Base-by-base conservation (phyloP, 2,888 invertebrate genomes). In the Selenia dentaria region DNA sequence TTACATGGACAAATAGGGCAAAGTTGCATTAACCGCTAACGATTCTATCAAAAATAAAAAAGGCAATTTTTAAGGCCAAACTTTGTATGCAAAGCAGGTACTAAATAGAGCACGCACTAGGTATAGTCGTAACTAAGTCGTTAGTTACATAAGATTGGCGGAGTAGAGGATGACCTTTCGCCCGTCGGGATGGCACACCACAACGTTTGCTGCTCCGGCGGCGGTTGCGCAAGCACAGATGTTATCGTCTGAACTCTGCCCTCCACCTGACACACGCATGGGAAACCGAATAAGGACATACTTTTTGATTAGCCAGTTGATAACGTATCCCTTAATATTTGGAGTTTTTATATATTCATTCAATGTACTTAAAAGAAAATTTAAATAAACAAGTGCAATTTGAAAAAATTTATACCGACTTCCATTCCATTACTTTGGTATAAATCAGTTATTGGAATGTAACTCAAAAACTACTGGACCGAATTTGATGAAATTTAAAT, bases 111-210 rank as follows among this genome's bases (percentile, higher is more conserved):
- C 46, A 59, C 24, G 52, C 48, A 48, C 62, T 62, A 63, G 60
- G 41, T 64, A 53, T 12, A 24, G 29, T 22, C 36, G 33, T 27
- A 42, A 33, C 47, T 16, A 22, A 35, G 33, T 41, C 36, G 47
- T 37, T 59, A 60, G 68, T 78, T 78, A 76, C 68, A 69, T 78
- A 78, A 79, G 44, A 27, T 22, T 18, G 25, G 65, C 39, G 43
- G 60, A 50, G 61, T 25, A 25, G 10, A n/a, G 10, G 61, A 46
- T 78, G 86, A 89, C 87, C 89, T 89, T 89, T 89, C 64, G 69
- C 62, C 49, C 38, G 45, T 20, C 80, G 81, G 80, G 83, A 85
- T 84, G 81, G 71, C 71, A 82, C 71, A 82, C 49, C 46, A 44
- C 51, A 44, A 52, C 56, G 54, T 55, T 66, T 64, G 62, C 64